Base-by-base conservation (phyloP, 2,888 invertebrate genomes). In the Acronicta alni region DNA sequence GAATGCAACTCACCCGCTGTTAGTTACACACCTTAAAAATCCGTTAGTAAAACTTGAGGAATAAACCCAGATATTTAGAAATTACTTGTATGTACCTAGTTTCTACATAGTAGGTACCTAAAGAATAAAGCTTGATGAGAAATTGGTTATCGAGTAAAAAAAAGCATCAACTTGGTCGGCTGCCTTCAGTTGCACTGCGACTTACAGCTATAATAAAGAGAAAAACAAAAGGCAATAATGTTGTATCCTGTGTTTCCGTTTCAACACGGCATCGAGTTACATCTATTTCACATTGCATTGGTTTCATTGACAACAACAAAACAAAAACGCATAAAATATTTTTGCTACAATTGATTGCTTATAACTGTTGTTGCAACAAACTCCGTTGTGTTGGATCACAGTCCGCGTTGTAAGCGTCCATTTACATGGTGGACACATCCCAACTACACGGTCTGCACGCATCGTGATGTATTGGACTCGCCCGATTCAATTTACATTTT, bases 341-440 rank as follows among this genome's bases (percentile, higher is more conserved):
- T 72, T 45, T 38, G 52, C 23, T 45, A 64, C 58, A 71, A 72
- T 68, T 47, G 67, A 67, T 64, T 67, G 63, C 70, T 53, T 38
- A 56, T 56, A 69, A 54, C 69, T 47, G 45, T 41, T 61, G 43
- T 43, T 43, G 42, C 43, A 39, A 17, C 66, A 66, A 72, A 75
- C 72, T 59, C 58, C 57, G 63, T 55, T 61, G 57, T 56, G 12
- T n/a, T n/a, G 48, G 46, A 46, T 59, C 57, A 15, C 52, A 57
- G 65, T 53, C 43, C 67, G 54, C 56, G 54, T 18, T 58, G 75
- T 69, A 69, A 75, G 72, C 66, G 66, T 69, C 57, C 55, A 76
- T 75, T 73, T 73, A 71, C 71, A 75, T 74, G n/a, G 62, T 76
- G 71, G 60, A 63, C 20, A 52, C 51, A 46, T 57, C 58, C 54